phyloP scores from a whole-genome alignment of 2,888 invertebrate genomes.

The Trimorus sp. region DNA sequence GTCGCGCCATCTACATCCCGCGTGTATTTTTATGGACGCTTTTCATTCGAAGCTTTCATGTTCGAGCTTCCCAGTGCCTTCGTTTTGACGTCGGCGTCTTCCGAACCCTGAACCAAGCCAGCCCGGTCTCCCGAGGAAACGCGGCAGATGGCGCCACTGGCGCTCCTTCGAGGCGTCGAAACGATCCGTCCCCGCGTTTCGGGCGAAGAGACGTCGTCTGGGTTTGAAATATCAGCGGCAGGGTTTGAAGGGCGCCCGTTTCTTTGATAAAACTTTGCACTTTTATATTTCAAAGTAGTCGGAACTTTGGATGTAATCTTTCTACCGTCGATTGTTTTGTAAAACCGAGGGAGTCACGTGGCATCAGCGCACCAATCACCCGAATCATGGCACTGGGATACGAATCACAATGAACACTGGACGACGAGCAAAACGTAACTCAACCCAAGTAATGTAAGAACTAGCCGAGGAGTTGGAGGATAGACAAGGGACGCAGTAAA shows the following conservation, averaged over 20 bases:
- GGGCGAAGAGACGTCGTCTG: constrained; percentile 7
- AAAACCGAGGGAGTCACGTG: constrained; percentile 31
- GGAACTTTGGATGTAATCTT: constrained; percentile 43
- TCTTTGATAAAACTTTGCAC: constrained; percentile 64
- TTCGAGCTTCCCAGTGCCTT: constrained; percentile 66
- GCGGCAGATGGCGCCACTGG: neutral
- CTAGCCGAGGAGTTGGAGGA: constrained; percentile 15
- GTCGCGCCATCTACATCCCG: constrained; percentile 47
- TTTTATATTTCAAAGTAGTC: constrained; percentile 61
- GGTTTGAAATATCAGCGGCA: constrained; percentile 24
- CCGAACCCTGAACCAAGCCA: constrained; percentile 36
- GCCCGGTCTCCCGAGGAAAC: constrained; percentile 15
- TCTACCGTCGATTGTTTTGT: constrained; percentile 44
- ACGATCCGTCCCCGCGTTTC: constrained; percentile 40
- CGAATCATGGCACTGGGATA: constrained; percentile 60
- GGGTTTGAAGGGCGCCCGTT: constrained; percentile 50
- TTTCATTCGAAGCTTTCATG: constrained; percentile 58
- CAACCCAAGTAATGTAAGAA: constrained; percentile 26
- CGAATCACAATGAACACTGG: constrained; percentile 30
- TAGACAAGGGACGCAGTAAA: constrained; percentile 50
- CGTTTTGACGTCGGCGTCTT: constrained; percentile 54
- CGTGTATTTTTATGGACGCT: constrained; percentile 54
- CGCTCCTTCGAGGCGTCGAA: neutral
- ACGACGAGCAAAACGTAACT: constrained; percentile 5
- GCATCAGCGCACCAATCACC: constrained; percentile 40